A percentile compares a stretch with the other conserved stretches of the same genome.
These are phyloP conservation scores for Suillia variegata DNA, from an alignment of 2,888 invertebrate species.

Conservation along the genomic window DNA sequence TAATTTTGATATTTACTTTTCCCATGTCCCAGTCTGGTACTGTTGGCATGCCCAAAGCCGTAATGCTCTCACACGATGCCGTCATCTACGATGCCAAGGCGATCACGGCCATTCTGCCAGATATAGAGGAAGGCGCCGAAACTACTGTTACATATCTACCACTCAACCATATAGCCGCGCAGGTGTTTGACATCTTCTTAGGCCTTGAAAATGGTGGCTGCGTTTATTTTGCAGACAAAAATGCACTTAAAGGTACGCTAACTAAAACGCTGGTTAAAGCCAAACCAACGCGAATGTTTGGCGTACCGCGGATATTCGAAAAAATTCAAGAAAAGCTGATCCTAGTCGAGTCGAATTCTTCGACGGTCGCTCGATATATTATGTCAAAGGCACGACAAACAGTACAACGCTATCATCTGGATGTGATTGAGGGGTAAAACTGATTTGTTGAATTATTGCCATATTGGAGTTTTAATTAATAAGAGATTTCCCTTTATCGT, in stretches of 20 bases:
- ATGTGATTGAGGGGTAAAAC: slow-evolving; percentile 66
- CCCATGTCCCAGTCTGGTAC: slow-evolving; percentile 76
- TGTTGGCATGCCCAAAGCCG: slow-evolving; percentile 86
- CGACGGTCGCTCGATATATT: slow-evolving; percentile 71
- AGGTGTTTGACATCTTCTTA: slow-evolving; percentile 74
- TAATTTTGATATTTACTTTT: background rate
- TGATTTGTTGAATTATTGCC: slow-evolving; percentile 19
- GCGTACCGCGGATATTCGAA: slow-evolving; percentile 91
- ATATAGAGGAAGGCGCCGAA: slow-evolving; percentile 65
- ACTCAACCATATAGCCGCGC: slow-evolving; percentile 88
- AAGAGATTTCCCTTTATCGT: background rate
- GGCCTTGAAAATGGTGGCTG: slow-evolving; percentile 43
- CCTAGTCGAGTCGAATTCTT: slow-evolving; percentile 71
- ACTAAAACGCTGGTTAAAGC: slow-evolving; percentile 75
- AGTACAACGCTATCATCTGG: slow-evolving; percentile 66
- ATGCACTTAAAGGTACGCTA: slow-evolving; percentile 83
- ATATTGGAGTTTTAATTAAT: background rate
- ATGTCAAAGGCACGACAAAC: slow-evolving; percentile 70
- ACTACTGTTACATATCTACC: slow-evolving; percentile 80
- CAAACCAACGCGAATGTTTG: slow-evolving; percentile 81
- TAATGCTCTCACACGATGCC: slow-evolving; percentile 91
- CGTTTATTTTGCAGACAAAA: slow-evolving; percentile 83
- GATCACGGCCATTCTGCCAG: slow-evolving; percentile 62
- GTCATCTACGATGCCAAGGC: slow-evolving; percentile 70
- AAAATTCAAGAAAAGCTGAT: slow-evolving; percentile 88